Conservation (phyloP, 2,113 vertebrate genomes). For the Microtus ochrogaster region DNA sequence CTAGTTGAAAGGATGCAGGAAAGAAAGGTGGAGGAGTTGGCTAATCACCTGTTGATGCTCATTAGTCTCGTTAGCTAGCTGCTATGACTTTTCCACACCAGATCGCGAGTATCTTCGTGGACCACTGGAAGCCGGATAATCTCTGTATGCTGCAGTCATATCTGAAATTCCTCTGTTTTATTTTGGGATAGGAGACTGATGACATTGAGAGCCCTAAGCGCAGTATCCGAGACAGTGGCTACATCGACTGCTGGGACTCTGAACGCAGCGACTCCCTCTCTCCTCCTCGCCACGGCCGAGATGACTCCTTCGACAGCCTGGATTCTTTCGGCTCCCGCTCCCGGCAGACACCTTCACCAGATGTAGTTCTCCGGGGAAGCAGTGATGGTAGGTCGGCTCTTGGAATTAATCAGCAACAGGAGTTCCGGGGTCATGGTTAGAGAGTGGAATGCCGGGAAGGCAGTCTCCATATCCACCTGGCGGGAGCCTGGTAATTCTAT, state of each 20-base stretch:
- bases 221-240: conserved; percentile 97
- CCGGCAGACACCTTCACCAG: conserved; percentile 96
- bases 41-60: not conserved
- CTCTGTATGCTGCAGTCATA: not conserved
- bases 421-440: not conserved
- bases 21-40: not conserved
- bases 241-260: conserved; percentile 98
- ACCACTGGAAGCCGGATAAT: not conserved
- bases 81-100: not conserved
- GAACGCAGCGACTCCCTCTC: conserved; percentile 98
- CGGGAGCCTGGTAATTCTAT: conserved; percentile 35
- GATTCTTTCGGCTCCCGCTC: conserved; percentile 98
- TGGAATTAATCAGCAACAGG: not conserved
- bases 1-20: not conserved
- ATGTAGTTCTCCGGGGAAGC: conserved; percentile 95
- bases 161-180: conserved; percentile 54
- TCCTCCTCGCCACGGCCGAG: conserved; percentile 93
- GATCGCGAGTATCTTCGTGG: not conserved
- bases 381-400: conserved; percentile 93
- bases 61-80: not conserved
- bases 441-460: not conserved
- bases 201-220: conserved; percentile 94
- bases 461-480: not conserved
- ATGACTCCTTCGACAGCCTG: conserved; percentile 99
- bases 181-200: conserved; percentile 91